Evolutionary conservation across 2,888 invertebrate genomes (phyloP), one percentile per base, ranked within the genome.

Genomic region (Catonia carolina): DNA sequence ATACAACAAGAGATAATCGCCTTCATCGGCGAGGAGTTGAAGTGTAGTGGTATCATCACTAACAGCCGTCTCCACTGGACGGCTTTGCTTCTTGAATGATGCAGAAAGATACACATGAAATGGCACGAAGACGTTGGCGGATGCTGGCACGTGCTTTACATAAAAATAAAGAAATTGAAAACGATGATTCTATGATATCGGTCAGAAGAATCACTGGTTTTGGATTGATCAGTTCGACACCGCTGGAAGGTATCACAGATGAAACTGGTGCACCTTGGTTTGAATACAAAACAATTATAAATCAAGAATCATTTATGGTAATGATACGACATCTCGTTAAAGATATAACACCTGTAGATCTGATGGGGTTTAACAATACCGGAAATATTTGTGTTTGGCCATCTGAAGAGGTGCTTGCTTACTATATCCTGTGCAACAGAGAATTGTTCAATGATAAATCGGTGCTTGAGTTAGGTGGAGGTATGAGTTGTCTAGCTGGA

Each of bases 401-500:
- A 12, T 86, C 86, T 1, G 87, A 87, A 71, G 86, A 87, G 71
- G 82, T 86, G 2, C 71, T 88, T 49, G 81, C 84, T 2, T 83
- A 84, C 64, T 84, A 84, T 67, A 74, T 81, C 42, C 74, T 88
- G 55, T 78, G 81, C 63, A 82, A 88, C 69, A 71, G 78, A 50
- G 51, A 55, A 10, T 45, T 47, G 1, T 88, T 87, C 70, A 73
- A 78, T n/a, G 77, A 78, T 60, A 84, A 83, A 69, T 77, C 75
- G 67, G 80, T 90, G 22, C 75, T 88, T 65, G 90, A 90, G 70
- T 73, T 90, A 41, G 90, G 90, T 2, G 89, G 89, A 15, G 90
- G 90, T 2, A 89, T 90, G 85, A 87, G 89, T 17, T 88, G 88
- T 64, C 73, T 90, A 27, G 87, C 88, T 6, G 89, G 89, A 1